Conservation (phyloP, 2,888 invertebrate species). For the Trichopoda pennipes region DNA sequence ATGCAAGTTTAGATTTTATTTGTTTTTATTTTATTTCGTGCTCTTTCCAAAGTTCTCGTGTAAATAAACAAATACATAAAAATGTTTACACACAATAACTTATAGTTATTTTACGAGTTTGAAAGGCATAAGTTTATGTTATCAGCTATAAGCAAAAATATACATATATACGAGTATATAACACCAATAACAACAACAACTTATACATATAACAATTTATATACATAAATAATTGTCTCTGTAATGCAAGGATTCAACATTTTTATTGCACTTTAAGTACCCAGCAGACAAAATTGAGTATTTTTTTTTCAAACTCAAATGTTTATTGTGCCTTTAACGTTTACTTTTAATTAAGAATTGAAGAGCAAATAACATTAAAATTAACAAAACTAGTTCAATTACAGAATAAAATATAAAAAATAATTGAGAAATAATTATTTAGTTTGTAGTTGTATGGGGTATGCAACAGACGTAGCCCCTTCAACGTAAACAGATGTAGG, state of each 20-base stretch:
- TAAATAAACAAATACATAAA: conserved; percentile 40
- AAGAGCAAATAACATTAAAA: no score
- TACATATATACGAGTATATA: no score
- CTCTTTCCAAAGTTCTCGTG: background rate
- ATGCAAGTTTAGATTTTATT: background rate
- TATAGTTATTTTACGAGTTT: conserved; percentile 43
- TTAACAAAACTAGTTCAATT: no score
- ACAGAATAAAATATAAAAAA: no score
- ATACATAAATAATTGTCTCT: background rate
- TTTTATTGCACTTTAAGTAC: background rate
- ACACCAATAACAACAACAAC: conserved; percentile 7
- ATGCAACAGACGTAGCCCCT: no score
- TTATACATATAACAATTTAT: background rate
- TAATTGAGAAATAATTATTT: no score
- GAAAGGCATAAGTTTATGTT: conserved; percentile 14
- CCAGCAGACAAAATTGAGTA: background rate
- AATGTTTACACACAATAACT: conserved; percentile 50
- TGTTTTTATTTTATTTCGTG: conserved; percentile 2
- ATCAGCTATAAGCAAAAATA: background rate
- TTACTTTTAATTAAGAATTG: no score
- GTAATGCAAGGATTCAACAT: background rate
- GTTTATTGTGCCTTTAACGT: no score
- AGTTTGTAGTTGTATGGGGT: no score
- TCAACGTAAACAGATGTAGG: no score
- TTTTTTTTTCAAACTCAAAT: no score